Percentiles rank a stretch among this genome's conserved stretches.
These are phyloP conservation scores for Trichonephila clavipes DNA, from an alignment of 1,140 invertebrate species.

Conservation along the genomic window DNA sequence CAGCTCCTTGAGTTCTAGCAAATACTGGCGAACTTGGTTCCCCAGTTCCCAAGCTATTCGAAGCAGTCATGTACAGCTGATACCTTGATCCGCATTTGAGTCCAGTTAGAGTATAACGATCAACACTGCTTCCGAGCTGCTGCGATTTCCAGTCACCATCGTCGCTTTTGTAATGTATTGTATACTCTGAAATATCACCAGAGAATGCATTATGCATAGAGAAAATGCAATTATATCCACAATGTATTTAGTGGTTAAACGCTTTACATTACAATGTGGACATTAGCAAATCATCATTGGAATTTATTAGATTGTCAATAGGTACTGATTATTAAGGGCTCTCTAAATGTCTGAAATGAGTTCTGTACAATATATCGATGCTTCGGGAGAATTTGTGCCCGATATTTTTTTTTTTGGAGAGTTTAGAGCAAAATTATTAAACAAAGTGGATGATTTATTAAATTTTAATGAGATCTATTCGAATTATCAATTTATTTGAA, in stretches of 20 bases:
- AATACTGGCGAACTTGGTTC: constrained; percentile 79
- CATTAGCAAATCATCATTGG: not conserved
- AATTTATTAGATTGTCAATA: not conserved
- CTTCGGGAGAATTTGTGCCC: too few species aligned
- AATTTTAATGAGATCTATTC: too few species aligned
- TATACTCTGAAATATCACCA: constrained; percentile 66
- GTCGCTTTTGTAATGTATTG: constrained; percentile 69
- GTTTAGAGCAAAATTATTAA: too few species aligned
- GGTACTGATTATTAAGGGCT: not conserved
- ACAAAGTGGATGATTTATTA: too few species aligned
- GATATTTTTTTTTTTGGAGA: too few species aligned
- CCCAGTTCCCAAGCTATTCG: constrained; percentile 81
- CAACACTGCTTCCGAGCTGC: not conserved
- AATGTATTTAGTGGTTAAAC: not conserved
- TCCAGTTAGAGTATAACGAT: constrained; percentile 83
- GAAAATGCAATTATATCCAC: not conserved
- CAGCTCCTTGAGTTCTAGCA: constrained; percentile 81
- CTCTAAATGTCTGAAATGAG: too few species aligned
- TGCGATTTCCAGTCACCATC: constrained; percentile 60
- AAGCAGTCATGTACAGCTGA: constrained; percentile 82
- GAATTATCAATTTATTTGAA: too few species aligned
- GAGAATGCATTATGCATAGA: not conserved
- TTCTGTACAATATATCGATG: too few species aligned
- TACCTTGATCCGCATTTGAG: constrained; percentile 88
- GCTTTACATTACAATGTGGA: not conserved